Base-by-base conservation (phyloP, 2,113 vertebrate species). In the Calcarius ornatus region DNA sequence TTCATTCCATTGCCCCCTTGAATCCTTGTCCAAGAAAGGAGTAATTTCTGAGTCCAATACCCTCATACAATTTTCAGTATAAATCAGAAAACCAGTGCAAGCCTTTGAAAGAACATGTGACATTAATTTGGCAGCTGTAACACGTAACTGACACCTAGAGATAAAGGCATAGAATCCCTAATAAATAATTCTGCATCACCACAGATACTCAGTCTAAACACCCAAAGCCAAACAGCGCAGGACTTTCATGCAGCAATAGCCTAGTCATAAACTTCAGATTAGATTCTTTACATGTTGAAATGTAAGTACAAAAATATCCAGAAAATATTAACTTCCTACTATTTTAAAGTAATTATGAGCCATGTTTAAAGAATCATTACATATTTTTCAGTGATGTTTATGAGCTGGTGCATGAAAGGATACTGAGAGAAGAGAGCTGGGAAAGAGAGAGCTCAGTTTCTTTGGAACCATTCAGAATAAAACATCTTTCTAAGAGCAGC, bases 11-110 rank as follows among this genome's bases (percentile, higher is more conserved):
- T 89, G 66, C 25, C 56, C 72, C 14, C 68, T 96, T 95, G 45
- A 81, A 91, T 91, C 66, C 28, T 50, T 69, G 42, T 66, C 66
- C 64, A 79, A 66, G n/a, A 90, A 93, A 96, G 80, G 38, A 90
- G 57, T 31, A 5, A 59, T 83, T 86, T 80, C 33, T 79, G 78
- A 63, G 9, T 53, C n/a, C 3, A 70, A n/a, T 48, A 50, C 20
- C 68, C 43, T 83, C 88, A 76, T 47, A 86, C 24, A 92, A 83
- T 80, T 95, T 53, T 51, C 64, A 85, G 53, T 70, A 48, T 90
- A 95, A 97, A 96, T 92, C 73, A 80, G 47, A 33, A 96, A 91
- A 76, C 2, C 31, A 89, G 63, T 88, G 20, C 31, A 65, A 92
- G 48, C 9, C 23, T 90, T 91, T 92, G 53, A 81, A 96, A 92